Evolutionary conservation across 2,888 invertebrate genomes (phyloP), one percentile per base, ranked within the genome.

Genomic region (Clanis bilineata): DNA sequence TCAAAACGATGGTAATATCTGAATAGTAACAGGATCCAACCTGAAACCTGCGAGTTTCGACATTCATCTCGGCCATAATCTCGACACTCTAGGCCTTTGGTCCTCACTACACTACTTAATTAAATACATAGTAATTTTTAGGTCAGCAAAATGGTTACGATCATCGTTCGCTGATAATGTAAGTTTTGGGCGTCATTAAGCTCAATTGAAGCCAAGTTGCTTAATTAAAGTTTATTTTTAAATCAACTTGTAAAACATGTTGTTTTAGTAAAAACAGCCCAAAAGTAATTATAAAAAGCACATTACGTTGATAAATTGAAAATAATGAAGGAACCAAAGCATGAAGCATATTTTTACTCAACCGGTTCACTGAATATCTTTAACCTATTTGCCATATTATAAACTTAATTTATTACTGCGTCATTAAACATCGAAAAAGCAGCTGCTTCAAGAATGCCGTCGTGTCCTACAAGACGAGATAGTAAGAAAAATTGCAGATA

Each of bases 401-500:
- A 18, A 58, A 6, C 36, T 22, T 45, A 47, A 47, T 47, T 58
- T 58, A 39, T 47, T 47, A 25, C 58, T 47, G 4, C 15, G 47
- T 38, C 58, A 69, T 77, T 73, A 72, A 65, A 66, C 56, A 68
- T 71, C 60, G n/a, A 63, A 70, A 70, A 63, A 65, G 64, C 67
- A 62, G 62, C 60, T 60, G 65, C 58, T 57, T 54, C 43, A 63
- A 64, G 73, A 73, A 78, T 75, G 70, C 62, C 64, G 69, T 58
- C 47, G 1, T 38, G 36, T n/a, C 47, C 55, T 25, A 64, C 65
- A 57, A 64, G 58, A 61, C 47, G 62, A 47, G 44, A 59, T 64
- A 60, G 63, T 61, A 64, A 64, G 72, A 71, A 72, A 71, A 77
- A 70, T 39, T 58, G 63, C 68, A 64, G 63, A 66, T 68, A 63